Conservation (phyloP, 2,888 invertebrate genomes). For the Drosophila percnosoma region DNA sequence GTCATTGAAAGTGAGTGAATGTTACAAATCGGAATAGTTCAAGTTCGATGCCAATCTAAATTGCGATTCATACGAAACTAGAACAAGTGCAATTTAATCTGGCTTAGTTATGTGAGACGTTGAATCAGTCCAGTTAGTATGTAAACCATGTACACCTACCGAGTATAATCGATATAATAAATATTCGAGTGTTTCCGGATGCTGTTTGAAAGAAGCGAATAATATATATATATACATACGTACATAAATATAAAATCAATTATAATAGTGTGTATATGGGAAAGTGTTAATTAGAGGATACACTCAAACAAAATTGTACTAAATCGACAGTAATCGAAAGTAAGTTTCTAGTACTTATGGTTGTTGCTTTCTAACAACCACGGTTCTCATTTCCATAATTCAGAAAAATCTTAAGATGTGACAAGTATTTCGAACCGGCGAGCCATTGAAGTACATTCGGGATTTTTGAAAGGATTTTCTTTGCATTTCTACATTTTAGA, state of each 20-base stretch:
- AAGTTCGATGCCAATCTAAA: slow-evolving; percentile 17
- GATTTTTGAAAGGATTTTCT: not conserved
- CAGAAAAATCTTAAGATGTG: not conserved
- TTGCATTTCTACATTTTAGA: too few relatives aligned
- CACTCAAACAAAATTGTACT: not conserved
- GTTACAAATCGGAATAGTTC: slow-evolving; percentile 18
- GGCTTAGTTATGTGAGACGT: not conserved
- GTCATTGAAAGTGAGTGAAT: not conserved
- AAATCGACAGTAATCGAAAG: not conserved
- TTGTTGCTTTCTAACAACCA: not conserved
- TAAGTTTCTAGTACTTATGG: not conserved
- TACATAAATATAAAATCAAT: too few relatives aligned
- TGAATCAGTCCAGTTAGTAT: slow-evolving; percentile 7
- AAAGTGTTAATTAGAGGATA: not conserved
- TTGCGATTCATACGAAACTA: not conserved
- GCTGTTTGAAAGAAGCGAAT: slow-evolving; percentile 13
- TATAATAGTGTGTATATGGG: not conserved
- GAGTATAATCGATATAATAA: slow-evolving; percentile 6
- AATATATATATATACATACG: not conserved
- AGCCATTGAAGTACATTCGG: not conserved
- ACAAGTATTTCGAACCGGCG: not conserved
- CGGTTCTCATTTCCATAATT: not conserved
- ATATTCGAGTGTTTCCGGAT: slow-evolving; percentile 12
- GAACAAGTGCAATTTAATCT: slow-evolving; percentile 1
- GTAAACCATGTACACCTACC: slow-evolving; percentile 7